Conservation (phyloP, 2,113 vertebrate species). For the Oenanthe melanoleuca region DNA sequence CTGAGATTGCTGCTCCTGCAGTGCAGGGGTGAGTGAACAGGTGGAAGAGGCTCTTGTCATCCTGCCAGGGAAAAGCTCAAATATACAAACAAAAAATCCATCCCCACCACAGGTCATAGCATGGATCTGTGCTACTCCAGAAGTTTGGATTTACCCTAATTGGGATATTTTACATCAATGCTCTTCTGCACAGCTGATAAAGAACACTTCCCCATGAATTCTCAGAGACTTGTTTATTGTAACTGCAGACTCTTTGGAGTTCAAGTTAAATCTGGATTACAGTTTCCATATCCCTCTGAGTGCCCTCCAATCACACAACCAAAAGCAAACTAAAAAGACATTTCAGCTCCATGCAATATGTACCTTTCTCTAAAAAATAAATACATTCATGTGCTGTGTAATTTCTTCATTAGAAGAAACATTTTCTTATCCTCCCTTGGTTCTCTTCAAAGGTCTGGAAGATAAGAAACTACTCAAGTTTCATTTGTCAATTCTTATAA, state of each 20-base stretch:
- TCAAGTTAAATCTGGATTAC: not conserved
- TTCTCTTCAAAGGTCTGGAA: not conserved
- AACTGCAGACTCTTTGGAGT: not conserved
- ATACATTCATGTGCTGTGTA: not conserved
- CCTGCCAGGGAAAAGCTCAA: not conserved
- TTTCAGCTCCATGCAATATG: not conserved
- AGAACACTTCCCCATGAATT: accelerated
- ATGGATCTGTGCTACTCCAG: not conserved
- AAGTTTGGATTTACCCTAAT: not conserved
- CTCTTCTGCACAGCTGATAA: not conserved
- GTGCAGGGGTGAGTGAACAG: not conserved
- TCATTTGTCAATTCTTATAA: not conserved
- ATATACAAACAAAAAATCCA: not conserved
- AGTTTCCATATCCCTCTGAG: not conserved
- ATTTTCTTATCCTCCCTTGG: not conserved
- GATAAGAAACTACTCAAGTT: not conserved
- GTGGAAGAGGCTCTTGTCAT: not conserved
- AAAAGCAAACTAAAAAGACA: not conserved
- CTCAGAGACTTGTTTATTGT: not conserved
- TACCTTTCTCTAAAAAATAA: not conserved
- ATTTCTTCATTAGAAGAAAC: not conserved
- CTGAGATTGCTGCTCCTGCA: not conserved
- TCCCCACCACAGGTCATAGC: accelerated
- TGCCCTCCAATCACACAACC: not conserved
- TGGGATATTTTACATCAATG: not conserved